A percentile compares a stretch with the other conserved stretches of the same genome.
Evolutionary conservation across 2,797 vertebrate genomes (phyloP).

Genomic region (Poliocrania exsul): DNA sequence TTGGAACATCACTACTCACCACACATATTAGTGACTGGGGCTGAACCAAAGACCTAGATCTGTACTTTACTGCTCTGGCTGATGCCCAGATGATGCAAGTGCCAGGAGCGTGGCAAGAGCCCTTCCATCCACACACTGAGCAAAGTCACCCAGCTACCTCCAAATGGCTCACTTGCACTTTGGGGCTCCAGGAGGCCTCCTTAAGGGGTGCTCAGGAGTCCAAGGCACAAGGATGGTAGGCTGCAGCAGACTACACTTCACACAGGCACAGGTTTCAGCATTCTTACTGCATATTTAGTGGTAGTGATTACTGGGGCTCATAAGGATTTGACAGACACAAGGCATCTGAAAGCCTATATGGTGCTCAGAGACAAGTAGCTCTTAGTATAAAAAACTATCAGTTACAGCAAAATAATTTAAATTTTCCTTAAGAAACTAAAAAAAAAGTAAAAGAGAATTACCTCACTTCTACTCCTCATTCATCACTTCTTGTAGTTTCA

Average conservation of each 20-base stretch:
- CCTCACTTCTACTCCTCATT: not conserved
- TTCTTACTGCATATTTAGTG: not conserved
- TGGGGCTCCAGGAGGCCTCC: not conserved
- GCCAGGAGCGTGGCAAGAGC: not conserved
- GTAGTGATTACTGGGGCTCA: not conserved
- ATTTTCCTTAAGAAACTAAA: not conserved
- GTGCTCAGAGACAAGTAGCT: not conserved
- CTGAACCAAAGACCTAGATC: not conserved
- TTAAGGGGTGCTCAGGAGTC: not conserved
- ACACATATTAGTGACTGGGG: not conserved
- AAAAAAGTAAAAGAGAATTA: not conserved
- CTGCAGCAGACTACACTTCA: not conserved
- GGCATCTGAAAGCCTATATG: not conserved
- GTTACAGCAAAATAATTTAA: not conserved
- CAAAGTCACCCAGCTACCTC: not conserved
- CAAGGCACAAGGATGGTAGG: not conserved
- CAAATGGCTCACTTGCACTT: not conserved
- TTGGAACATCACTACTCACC: not conserved
- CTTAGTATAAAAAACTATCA: not conserved
- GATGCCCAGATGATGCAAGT: not conserved
- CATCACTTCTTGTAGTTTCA: not conserved
- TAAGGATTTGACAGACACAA: not conserved
- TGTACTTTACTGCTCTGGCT: not conserved
- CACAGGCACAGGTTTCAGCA: not conserved
- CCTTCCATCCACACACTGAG: not conserved